These are phyloP conservation scores for Drosophila tanythrix DNA, from an alignment of 2,888 invertebrate species.

Conservation along the genomic window DNA sequence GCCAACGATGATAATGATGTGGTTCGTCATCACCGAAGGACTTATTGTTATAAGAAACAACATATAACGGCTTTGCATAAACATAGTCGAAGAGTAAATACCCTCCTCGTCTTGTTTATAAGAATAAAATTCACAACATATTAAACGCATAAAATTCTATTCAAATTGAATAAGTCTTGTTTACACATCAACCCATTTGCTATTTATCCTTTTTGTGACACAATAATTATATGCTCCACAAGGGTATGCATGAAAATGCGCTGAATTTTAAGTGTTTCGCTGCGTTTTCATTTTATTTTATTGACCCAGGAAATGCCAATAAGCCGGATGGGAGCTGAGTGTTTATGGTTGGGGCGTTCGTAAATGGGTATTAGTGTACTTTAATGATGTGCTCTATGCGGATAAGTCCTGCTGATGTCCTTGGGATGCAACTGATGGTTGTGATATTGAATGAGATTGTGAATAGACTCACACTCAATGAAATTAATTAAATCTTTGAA, in stretches of 20 bases:
- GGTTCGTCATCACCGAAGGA: slow-evolving; percentile 54
- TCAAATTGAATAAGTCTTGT: neutral
- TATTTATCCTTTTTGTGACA: neutral
- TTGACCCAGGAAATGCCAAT: slow-evolving; percentile 38
- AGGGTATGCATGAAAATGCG: neutral
- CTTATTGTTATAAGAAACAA: slow-evolving; percentile 27
- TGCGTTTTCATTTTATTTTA: slow-evolving; percentile 55
- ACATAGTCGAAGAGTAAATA: slow-evolving; percentile 18
- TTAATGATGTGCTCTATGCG: slow-evolving; percentile 36
- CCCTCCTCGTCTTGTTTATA: slow-evolving; percentile 36
- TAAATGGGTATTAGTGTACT: slow-evolving; percentile 59
- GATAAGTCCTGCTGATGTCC: slow-evolving; percentile 23
- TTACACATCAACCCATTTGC: neutral
- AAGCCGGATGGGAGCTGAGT: slow-evolving; percentile 16
- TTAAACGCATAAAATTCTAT: neutral
- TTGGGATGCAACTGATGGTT: slow-evolving; percentile 20
- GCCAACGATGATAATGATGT: slow-evolving; percentile 63
- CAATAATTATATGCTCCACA: neutral
- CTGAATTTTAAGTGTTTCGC: neutral
- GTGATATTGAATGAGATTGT: slow-evolving; percentile 1
- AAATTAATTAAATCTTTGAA: slow-evolving; percentile 24
- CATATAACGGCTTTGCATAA: neutral
- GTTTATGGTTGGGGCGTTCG: slow-evolving; percentile 51
- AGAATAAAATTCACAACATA: neutral
- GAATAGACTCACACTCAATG: neutral